A percentile compares a stretch with the other conserved stretches of the same genome.
These are phyloP conservation scores for Psittacara wagleri DNA, from an alignment of 2,113 vertebrate genomes.

Conservation along the genomic window DNA sequence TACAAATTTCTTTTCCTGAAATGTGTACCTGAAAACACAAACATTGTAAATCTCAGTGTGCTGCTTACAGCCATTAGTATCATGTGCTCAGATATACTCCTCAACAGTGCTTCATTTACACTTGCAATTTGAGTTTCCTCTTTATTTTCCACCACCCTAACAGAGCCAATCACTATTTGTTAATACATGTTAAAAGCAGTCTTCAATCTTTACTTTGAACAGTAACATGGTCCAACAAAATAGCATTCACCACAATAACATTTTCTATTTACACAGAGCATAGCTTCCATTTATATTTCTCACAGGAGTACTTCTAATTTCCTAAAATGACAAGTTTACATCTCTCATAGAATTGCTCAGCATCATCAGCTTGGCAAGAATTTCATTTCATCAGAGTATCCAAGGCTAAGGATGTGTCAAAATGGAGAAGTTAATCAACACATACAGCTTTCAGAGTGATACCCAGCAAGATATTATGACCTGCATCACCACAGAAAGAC, in stretches of 20 bases:
- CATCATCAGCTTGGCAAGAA: slow-evolving; percentile 45
- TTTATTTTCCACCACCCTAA: background rate
- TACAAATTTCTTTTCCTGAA: background rate
- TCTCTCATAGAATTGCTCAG: slow-evolving; percentile 11
- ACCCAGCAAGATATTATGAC: background rate
- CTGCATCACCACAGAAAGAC: background rate
- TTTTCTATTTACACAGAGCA: background rate
- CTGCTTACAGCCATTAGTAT: background rate
- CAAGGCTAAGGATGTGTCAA: slow-evolving; percentile 13
- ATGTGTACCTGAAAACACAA: background rate
- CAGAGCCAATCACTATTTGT: background rate
- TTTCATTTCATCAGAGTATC: slow-evolving; percentile 10
- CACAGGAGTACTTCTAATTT: slow-evolving; percentile 1
- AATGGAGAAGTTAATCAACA: slow-evolving; percentile 14
- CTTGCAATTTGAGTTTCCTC: background rate
- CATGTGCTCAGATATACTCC: background rate
- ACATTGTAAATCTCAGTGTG: background rate
- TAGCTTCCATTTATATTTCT: background rate
- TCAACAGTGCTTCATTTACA: background rate
- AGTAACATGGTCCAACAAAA: background rate
- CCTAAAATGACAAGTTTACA: slow-evolving; percentile 23
- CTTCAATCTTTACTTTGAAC: background rate
- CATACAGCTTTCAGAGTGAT: background rate
- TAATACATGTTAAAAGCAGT: background rate
- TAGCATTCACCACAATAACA: background rate